Conservation (phyloP, 2,888 invertebrate genomes). For the Carpatolechia fugitivella region DNA sequence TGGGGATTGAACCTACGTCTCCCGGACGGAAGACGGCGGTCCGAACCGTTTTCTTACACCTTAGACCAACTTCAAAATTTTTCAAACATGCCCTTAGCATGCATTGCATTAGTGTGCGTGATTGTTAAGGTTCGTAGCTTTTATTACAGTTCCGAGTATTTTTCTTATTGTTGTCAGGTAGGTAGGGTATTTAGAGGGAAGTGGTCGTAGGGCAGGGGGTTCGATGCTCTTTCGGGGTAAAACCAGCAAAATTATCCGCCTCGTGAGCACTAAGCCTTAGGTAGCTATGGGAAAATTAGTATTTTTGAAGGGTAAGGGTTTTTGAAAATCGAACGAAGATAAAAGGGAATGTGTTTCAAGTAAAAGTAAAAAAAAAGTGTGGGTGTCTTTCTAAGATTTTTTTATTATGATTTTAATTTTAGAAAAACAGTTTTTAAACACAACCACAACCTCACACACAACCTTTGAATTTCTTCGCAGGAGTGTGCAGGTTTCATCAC, state of each 20-base stretch:
- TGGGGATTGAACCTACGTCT: too few relatives aligned
- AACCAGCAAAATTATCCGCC: slow-evolving; percentile 5
- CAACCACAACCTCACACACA: too few relatives aligned
- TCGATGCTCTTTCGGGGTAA: slow-evolving; percentile 14
- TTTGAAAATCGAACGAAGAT: not conserved
- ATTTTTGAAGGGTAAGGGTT: not conserved
- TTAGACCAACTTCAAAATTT: slow-evolving; percentile 24
- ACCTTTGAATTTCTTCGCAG: too few relatives aligned
- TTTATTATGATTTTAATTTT: too few relatives aligned
- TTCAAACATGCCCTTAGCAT: slow-evolving; percentile 34
- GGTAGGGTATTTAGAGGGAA: slow-evolving; percentile 3
- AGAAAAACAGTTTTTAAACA: too few relatives aligned
- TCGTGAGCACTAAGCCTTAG: slow-evolving; percentile 4
- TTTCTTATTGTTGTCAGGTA: slow-evolving; percentile 45
- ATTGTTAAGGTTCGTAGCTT: slow-evolving; percentile 37
- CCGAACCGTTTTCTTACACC: not conserved
- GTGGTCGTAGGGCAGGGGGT: not conserved
- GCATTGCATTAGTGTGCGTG: slow-evolving; percentile 42
- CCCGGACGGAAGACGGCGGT: too few relatives aligned
- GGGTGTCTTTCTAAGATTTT: too few relatives aligned
- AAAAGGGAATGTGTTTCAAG: not conserved
- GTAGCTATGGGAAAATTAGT: slow-evolving; percentile 2
- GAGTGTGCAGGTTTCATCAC: too few relatives aligned
- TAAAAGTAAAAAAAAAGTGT: too few relatives aligned
- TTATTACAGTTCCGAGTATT: slow-evolving; percentile 56